Percentiles rank a stretch among this genome's conserved stretches.
These are phyloP conservation scores for Heliopora coerulea DNA, from an alignment of 92 coral and sea anemone genomes.

Conservation along the genomic window DNA sequence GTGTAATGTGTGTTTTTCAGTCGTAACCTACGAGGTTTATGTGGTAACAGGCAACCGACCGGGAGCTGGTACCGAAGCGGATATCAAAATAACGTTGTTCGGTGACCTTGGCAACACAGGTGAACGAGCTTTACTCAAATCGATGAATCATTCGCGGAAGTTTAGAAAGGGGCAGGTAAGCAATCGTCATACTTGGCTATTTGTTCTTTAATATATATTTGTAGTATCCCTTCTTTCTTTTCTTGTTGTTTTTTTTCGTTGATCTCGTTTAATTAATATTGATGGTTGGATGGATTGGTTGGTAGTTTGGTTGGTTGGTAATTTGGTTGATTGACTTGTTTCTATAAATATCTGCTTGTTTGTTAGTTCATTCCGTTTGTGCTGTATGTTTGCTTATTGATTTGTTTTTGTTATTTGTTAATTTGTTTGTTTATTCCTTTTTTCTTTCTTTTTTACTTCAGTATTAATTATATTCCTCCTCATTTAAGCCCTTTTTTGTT, in stretches of 20 bases:
- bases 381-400: too few species aligned
- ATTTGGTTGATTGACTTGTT: too few species aligned
- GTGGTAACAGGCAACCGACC: constrained; percentile 89
- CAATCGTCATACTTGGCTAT: background rate
- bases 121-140: constrained; percentile 85
- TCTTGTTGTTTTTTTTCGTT: background rate
- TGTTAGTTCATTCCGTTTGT: too few species aligned
- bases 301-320: too few species aligned
- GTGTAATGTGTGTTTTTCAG: too few species aligned
- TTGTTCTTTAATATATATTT: background rate
- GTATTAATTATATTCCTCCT: too few species aligned
- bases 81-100: constrained; percentile 76
- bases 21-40: constrained; percentile 84
- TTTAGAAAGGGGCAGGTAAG: constrained; percentile 92
- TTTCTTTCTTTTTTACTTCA: background rate
- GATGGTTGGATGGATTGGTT: too few species aligned
- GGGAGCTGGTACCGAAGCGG: constrained; percentile 94
- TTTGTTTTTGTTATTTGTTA: too few species aligned
- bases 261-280: too few species aligned
- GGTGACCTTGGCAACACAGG: constrained; percentile 92
- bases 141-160: constrained; percentile 85
- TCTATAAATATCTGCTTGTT: too few species aligned
- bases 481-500: background rate
- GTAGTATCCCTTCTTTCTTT: background rate
- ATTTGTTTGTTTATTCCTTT: background rate